phyloP scores from a whole-genome alignment of 2,113 vertebrate genomes.

The Rhynchomys soricoides region DNA sequence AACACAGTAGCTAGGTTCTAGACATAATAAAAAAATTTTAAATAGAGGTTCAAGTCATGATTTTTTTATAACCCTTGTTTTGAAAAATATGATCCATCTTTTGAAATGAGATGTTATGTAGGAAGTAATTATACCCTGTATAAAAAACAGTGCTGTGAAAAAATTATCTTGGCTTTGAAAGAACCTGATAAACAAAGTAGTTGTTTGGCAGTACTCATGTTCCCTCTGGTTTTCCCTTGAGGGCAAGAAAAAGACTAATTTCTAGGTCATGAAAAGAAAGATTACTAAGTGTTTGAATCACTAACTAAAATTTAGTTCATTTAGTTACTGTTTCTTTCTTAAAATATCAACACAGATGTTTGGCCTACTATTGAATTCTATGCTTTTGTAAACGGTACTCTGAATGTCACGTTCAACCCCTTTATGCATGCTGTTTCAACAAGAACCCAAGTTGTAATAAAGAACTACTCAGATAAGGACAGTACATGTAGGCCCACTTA shows the following conservation, averaged over 20 bases:
- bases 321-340: conserved; percentile 65
- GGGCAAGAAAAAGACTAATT: conserved; percentile 59
- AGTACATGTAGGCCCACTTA: conserved; percentile 76
- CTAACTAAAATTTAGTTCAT: conserved; percentile 75
- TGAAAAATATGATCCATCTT: conserved; percentile 51
- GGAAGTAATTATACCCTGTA: conserved; percentile 45
- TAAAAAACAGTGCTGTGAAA: conserved; percentile 54
- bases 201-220: conserved; percentile 54
- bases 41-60: neutral
- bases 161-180: conserved; percentile 55
- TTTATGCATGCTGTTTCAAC: conserved; percentile 78
- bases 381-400: conserved; percentile 75
- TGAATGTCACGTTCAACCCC: conserved; percentile 86
- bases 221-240: conserved; percentile 65
- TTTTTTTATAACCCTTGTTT: conserved; percentile 40
- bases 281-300: conserved; percentile 66
- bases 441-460: conserved; percentile 71
- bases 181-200: conserved; percentile 66
- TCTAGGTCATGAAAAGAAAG: conserved; percentile 59
- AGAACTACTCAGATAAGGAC: conserved; percentile 81
- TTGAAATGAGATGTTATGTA: conserved; percentile 53
- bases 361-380: conserved; percentile 74
- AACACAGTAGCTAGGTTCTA: conserved; percentile 23
- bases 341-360: conserved; percentile 81
- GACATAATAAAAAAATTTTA: conserved; percentile 34